phyloP scores from a whole-genome alignment of 2,113 vertebrate genomes.

The Rhagologus leucostigma region DNA sequence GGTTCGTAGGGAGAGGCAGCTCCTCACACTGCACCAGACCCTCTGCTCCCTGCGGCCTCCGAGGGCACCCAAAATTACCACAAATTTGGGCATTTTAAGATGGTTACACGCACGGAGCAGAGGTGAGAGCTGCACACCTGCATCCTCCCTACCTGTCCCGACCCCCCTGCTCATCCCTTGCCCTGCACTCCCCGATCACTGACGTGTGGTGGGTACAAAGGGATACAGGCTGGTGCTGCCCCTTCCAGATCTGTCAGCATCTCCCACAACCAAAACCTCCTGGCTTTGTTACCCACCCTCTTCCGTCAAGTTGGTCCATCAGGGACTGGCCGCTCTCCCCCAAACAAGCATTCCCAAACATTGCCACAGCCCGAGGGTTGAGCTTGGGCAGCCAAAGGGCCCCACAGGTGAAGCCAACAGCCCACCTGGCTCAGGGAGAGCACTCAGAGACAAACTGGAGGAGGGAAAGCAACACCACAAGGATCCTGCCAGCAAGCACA shows the following conservation, averaged over 20 bases:
- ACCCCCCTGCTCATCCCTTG: background rate
- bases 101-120: fast-evolving
- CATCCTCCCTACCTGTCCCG: background rate
- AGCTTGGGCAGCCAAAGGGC: background rate
- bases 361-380: background rate
- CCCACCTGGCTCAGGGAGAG: background rate
- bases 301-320: fast-evolving
- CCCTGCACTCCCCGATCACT: fast-evolving
- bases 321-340: background rate
- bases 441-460: background rate
- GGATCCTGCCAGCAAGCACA: background rate
- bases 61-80: background rate
- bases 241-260: background rate
- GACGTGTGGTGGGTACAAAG: fast-evolving
- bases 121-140: fast-evolving
- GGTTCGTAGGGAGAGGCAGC: background rate
- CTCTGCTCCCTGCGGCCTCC: background rate
- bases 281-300: background rate
- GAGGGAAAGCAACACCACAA: background rate
- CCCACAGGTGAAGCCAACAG: background rate
- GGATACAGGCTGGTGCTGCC: background rate
- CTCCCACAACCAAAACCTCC: background rate
- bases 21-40: background rate
- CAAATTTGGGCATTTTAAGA: background rate
- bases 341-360: background rate